These are phyloP conservation scores for Lycaon pictus DNA, from an alignment of 2,113 vertebrate genomes.

Conservation along the genomic window DNA sequence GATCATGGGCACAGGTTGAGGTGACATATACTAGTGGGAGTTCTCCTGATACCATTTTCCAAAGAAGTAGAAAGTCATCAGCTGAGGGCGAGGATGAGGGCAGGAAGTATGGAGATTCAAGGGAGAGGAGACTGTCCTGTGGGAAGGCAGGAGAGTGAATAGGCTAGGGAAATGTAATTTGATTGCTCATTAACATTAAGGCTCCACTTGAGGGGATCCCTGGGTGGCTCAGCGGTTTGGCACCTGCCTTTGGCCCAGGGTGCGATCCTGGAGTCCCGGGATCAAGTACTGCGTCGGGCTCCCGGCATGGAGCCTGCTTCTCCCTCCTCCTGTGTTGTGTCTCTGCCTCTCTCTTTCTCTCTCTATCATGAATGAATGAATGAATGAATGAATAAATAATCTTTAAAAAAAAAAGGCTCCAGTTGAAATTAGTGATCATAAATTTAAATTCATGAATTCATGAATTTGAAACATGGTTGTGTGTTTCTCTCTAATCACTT, in stretches of 20 bases:
- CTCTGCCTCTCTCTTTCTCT: too few relatives aligned
- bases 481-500: background rate
- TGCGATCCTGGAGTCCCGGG: too few relatives aligned
- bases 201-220: background rate
- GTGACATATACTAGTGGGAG: background rate
- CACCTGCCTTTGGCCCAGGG: too few relatives aligned
- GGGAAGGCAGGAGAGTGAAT: background rate
- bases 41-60: background rate
- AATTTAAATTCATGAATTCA: conserved; percentile 56
- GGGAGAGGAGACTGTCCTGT: background rate
- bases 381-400: too few relatives aligned
- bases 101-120: background rate
- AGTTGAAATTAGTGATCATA: conserved; percentile 65
- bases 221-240: too few relatives aligned
- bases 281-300: too few relatives aligned
- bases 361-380: too few relatives aligned
- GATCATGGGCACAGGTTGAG: background rate
- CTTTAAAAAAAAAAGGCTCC: background rate
- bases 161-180: conserved; percentile 20
- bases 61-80: conserved; percentile 9
- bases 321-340: too few relatives aligned
- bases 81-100: background rate
- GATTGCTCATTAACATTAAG: conserved; percentile 64
- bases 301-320: too few relatives aligned
- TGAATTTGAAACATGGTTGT: conserved; percentile 37